Evolutionary conservation across 2,888 invertebrate genomes (phyloP).

Genomic region (Seladonia tumulorum): DNA sequence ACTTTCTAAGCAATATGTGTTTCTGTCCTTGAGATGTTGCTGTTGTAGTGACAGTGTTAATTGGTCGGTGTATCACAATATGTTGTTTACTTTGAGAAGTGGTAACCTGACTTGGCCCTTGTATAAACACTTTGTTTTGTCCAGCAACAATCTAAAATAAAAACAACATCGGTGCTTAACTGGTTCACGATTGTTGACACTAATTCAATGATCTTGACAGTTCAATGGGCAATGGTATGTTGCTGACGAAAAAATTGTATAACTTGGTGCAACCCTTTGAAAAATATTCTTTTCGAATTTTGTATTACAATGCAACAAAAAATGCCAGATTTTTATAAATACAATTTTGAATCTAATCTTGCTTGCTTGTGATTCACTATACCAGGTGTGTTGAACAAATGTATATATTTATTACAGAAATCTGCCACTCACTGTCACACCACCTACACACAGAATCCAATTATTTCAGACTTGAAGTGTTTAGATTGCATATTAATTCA

Average conservation of each 20-base stretch:
- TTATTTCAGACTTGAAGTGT: constrained; percentile 38
- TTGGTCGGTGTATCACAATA: constrained; percentile 80
- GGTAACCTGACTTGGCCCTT: constrained; percentile 78
- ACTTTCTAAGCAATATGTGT: constrained; percentile 81
- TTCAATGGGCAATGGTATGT: neutral
- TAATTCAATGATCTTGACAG: neutral
- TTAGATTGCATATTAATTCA: constrained; percentile 38
- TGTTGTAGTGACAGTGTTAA: constrained; percentile 72
- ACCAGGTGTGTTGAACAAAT: constrained; percentile 55
- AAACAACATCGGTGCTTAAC: constrained; percentile 24
- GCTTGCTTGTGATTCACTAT: constrained; percentile 28
- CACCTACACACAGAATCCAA: constrained; percentile 57
- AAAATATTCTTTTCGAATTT: neutral
- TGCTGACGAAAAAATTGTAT: neutral
- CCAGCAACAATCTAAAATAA: constrained; percentile 77
- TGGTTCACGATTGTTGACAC: neutral
- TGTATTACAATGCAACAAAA: neutral
- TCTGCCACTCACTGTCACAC: constrained; percentile 62
- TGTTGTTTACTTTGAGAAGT: constrained; percentile 78
- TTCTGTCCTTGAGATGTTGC: constrained; percentile 76
- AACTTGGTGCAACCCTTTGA: constrained; percentile 18
- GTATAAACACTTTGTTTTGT: constrained; percentile 81
- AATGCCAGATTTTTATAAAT: constrained; percentile 29
- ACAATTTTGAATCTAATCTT: constrained; percentile 45
- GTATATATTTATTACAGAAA: constrained; percentile 66